Percentiles rank a stretch among this genome's conserved stretches.
phyloP scores from a whole-genome alignment of 2,797 vertebrate species.

The Bufotes viridis region DNA sequence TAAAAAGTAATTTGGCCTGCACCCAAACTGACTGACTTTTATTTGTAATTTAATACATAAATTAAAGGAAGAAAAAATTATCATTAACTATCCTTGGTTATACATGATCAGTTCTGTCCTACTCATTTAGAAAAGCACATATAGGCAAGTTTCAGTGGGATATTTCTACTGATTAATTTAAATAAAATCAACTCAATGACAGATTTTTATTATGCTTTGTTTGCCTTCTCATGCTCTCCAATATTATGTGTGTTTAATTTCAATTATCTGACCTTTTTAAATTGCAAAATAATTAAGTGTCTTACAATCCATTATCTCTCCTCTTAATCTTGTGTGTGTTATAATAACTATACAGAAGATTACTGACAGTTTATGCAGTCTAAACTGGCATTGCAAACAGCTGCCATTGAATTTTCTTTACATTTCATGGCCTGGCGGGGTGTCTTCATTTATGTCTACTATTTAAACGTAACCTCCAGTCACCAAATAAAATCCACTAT shows the following conservation, averaged over 20 bases:
- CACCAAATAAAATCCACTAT: neutral
- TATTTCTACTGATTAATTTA: constrained; percentile 63
- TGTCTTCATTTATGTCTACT: neutral
- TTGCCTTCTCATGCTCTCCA: constrained; percentile 61
- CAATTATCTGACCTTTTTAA: constrained; percentile 67
- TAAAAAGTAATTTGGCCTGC: constrained; percentile 43
- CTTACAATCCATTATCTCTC: constrained; percentile 61
- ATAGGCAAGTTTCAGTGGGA: constrained; percentile 57
- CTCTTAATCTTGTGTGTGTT: constrained; percentile 52
- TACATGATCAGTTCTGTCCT: constrained; percentile 52
- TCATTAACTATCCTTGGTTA: constrained; percentile 50
- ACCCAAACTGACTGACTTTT: constrained; percentile 28
- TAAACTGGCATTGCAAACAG: neutral
- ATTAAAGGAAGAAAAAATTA: constrained; percentile 61
- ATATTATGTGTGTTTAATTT: constrained; percentile 69
- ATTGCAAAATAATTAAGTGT: constrained; percentile 66
- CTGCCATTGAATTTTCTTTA: neutral
- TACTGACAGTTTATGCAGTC: constrained; percentile 39
- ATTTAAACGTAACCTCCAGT: neutral
- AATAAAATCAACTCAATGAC: constrained; percentile 63
- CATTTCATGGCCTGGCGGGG: constrained; percentile 4
- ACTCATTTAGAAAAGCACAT: constrained; percentile 60
- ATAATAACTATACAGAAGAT: constrained; percentile 41
- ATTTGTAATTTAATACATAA: constrained; percentile 61
- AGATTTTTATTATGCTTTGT: constrained; percentile 65